These are phyloP conservation scores for Ariolimax columbianus DNA, from an alignment of 2,888 invertebrate genomes.

Conservation along the genomic window DNA sequence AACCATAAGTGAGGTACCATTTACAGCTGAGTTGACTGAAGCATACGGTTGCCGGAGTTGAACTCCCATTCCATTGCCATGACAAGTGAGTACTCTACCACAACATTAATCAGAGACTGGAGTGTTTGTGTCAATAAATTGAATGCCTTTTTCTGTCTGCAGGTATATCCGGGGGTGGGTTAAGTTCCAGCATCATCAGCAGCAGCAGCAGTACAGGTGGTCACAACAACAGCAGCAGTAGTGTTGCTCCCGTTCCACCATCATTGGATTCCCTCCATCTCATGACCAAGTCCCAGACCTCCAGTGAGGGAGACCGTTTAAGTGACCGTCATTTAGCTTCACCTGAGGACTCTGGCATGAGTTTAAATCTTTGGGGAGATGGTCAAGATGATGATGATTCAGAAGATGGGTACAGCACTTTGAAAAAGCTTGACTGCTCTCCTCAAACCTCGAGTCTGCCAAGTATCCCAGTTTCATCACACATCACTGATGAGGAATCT, in stretches of 20 bases:
- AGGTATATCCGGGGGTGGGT: slow-evolving; percentile 46
- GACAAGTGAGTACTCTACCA: too few relatives aligned
- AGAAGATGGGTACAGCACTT: slow-evolving; percentile 49
- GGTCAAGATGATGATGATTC: slow-evolving; percentile 36
- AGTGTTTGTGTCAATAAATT: too few relatives aligned
- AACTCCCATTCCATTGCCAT: too few relatives aligned
- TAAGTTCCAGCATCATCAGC: slow-evolving; percentile 46
- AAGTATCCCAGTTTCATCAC: background rate
- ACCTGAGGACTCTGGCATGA: slow-evolving; percentile 53
- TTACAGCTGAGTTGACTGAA: too few relatives aligned
- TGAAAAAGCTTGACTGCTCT: slow-evolving; percentile 46
- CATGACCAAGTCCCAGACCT: slow-evolving; percentile 68
- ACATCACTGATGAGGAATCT: slow-evolving; percentile 39
- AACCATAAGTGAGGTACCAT: too few relatives aligned
- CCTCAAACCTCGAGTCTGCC: slow-evolving; percentile 47
- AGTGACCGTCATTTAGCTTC: slow-evolving; percentile 56
- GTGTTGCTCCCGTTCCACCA: slow-evolving; percentile 65
- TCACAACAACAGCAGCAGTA: slow-evolving; percentile 16
- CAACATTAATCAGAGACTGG: too few relatives aligned
- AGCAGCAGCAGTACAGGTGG: slow-evolving; percentile 44
- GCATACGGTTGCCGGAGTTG: too few relatives aligned
- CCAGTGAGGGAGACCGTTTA: slow-evolving; percentile 53
- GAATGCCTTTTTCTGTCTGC: background rate
- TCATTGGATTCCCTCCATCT: slow-evolving; percentile 71
- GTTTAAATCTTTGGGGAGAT: slow-evolving; percentile 22